These are phyloP conservation scores for Battus philenor DNA, from an alignment of 1,140 invertebrate genomes.

Conservation along the genomic window DNA sequence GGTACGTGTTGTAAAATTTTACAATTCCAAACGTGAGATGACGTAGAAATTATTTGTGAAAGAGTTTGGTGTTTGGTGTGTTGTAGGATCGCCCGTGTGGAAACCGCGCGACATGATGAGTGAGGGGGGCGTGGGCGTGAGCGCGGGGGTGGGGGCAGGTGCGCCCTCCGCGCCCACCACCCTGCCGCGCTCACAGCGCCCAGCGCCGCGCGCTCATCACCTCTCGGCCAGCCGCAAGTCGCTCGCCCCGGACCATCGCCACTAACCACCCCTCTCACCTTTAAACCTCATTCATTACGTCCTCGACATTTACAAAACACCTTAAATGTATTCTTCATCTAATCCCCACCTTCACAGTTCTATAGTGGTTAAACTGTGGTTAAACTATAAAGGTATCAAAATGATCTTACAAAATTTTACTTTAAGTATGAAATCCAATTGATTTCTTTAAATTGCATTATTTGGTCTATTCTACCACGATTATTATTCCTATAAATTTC, in stretches of 20 bases:
- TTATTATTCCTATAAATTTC: too few species aligned
- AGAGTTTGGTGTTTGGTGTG: slow-evolving; percentile 78
- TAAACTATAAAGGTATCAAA: slow-evolving; percentile 5
- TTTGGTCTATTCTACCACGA: too few species aligned
- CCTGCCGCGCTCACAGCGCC: slow-evolving; percentile 70
- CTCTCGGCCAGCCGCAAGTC: slow-evolving; percentile 74
- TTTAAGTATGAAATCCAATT: too few species aligned
- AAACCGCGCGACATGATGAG: too few species aligned
- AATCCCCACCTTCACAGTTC: not conserved
- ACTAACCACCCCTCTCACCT: too few species aligned
- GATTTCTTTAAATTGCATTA: too few species aligned
- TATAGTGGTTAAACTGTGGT: slow-evolving; percentile 3
- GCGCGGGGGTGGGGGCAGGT: too few species aligned
- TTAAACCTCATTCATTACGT: not conserved
- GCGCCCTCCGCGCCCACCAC: slow-evolving; percentile 57
- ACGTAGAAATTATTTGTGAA: slow-evolving; percentile 44
- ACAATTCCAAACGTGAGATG: slow-evolving; percentile 15
- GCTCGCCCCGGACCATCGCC: slow-evolving; percentile 72
- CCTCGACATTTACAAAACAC: not conserved
- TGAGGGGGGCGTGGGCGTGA: too few species aligned
- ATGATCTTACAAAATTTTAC: too few species aligned
- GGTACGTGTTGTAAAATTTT: slow-evolving; percentile 31
- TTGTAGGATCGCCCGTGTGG: slow-evolving; percentile 93
- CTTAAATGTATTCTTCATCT: not conserved
- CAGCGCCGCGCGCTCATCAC: slow-evolving; percentile 64